Conservation (phyloP, 2,888 invertebrate species). For the Clanis bilineata region DNA sequence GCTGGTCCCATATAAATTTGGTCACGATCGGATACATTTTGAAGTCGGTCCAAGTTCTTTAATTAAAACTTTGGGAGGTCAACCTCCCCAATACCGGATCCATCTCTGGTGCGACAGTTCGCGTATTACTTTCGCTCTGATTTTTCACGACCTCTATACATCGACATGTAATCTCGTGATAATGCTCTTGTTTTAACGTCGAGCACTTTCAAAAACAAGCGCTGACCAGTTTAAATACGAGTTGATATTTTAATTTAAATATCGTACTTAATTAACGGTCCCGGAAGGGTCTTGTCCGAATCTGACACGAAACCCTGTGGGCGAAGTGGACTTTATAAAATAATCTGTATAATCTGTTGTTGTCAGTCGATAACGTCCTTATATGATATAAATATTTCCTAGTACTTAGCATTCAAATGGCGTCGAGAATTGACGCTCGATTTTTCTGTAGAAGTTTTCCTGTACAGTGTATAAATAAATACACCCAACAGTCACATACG, state of each 20-base stretch:
- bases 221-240: slow-evolving; percentile 44
- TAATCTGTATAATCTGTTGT: neutral
- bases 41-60: no score
- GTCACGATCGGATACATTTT: no score
- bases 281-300: slow-evolving; percentile 15
- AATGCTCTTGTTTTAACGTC: slow-evolving; percentile 52
- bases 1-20: no score
- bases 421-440: no score
- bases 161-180: slow-evolving; percentile 36
- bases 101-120: slow-evolving; percentile 21
- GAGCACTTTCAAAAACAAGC: slow-evolving; percentile 54
- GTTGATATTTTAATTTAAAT: slow-evolving; percentile 46
- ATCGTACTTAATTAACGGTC: slow-evolving; percentile 26
- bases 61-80: no score
- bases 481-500: no score
- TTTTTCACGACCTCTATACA: slow-evolving; percentile 67
- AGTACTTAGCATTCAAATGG: no score
- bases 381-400: no score
- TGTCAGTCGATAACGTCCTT: neutral
- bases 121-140: slow-evolving; percentile 65
- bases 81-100: slow-evolving; percentile 18
- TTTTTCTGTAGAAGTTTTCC: no score
- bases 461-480: no score
- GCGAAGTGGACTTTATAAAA: neutral
- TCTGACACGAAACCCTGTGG: slow-evolving; percentile 6